phyloP scores from a whole-genome alignment of 1,140 invertebrate species.

The Daktulosphaira vitifoliae region DNA sequence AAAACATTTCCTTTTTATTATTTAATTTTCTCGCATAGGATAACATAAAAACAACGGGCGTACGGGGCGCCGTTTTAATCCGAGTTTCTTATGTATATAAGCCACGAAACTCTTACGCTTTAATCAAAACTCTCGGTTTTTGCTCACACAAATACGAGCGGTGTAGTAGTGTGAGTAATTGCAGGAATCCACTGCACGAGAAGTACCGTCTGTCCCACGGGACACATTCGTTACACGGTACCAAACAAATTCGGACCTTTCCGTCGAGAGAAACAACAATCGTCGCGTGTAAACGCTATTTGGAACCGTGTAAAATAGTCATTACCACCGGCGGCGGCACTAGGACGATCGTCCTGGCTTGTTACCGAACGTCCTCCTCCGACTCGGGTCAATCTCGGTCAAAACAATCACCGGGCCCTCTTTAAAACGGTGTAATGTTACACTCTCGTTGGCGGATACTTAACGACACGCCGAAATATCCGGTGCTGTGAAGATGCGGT shows the following conservation, averaged over 20 bases:
- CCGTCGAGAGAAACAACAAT: neutral
- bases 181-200: neutral
- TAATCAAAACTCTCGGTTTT: constrained; percentile 15
- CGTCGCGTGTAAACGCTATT: neutral
- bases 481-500: too few relatives aligned
- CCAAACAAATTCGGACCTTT: neutral
- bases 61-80: too few relatives aligned
- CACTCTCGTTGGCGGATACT: neutral
- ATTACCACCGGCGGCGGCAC: neutral
- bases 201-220: neutral
- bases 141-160: neutral
- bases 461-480: neutral
- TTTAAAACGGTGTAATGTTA: neutral
- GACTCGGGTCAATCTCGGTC: constrained; percentile 17
- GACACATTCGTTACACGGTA: constrained; percentile 19
- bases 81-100: too few relatives aligned
- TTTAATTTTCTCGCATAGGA: constrained; percentile 24
- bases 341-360: neutral
- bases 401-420: constrained; percentile 17
- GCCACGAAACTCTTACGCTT: too few relatives aligned
- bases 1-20: constrained; percentile 18
- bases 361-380: neutral
- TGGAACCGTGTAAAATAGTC: constrained; percentile 17
- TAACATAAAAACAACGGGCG: neutral
- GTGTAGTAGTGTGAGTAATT: neutral